Percentiles rank a stretch among this genome's conserved stretches.
These are phyloP conservation scores for Drosophila chauvacae DNA, from an alignment of 1,140 invertebrate genomes.

Conservation along the genomic window DNA sequence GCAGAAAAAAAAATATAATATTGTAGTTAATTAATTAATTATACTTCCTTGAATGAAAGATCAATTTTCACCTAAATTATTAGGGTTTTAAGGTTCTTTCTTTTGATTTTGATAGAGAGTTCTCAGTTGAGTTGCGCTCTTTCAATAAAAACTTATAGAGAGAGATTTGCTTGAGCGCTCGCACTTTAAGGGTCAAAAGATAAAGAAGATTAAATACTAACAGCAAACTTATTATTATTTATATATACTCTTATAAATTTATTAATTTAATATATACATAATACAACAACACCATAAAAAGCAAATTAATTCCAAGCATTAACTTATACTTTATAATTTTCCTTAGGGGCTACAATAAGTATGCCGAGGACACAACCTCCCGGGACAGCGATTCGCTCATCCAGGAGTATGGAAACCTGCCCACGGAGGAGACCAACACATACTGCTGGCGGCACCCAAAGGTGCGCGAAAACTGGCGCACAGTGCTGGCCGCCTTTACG, in stretches of 20 bases:
- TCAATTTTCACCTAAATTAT: background rate
- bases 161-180: background rate
- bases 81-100: background rate
- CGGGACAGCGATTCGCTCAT: constrained; percentile 92
- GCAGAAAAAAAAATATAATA: background rate
- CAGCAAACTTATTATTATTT: background rate
- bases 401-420: constrained; percentile 89
- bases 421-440: constrained; percentile 86
- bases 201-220: background rate
- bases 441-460: constrained; percentile 93
- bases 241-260: background rate
- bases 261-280: background rate
- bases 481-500: constrained; percentile 91
- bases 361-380: constrained; percentile 89
- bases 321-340: constrained; percentile 3
- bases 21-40: no score
- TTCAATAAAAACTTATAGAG: background rate
- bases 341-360: constrained; percentile 89
- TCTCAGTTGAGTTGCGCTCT: background rate
- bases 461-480: constrained; percentile 93
- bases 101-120: no score
- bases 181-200: background rate
- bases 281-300: background rate
- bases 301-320: constrained; percentile 3
- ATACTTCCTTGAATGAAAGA: background rate